These are phyloP conservation scores for Drosophila persimilis DNA, from an alignment of 1,140 invertebrate genomes.

Conservation along the genomic window DNA sequence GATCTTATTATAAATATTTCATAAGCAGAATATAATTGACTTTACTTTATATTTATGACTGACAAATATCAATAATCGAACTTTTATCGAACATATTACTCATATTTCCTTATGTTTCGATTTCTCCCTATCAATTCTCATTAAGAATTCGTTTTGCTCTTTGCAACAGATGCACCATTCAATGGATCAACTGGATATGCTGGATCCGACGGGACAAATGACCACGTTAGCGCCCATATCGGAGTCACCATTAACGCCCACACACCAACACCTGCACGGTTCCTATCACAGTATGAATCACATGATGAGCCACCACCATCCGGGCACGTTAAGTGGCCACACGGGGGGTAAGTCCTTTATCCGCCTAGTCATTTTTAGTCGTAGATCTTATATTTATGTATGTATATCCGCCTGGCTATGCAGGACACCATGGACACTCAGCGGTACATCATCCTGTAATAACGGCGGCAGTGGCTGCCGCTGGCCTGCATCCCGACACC, in stretches of 20 bases:
- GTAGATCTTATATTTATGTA: conserved; percentile 14
- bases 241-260: conserved; percentile 85
- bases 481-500: conserved; percentile 92
- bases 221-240: conserved; percentile 94
- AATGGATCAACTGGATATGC: conserved; percentile 97
- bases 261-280: conserved; percentile 89
- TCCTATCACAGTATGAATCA: conserved; percentile 93
- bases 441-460: conserved; percentile 89
- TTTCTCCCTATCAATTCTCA: conserved; percentile 1
- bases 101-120: conserved; percentile 6
- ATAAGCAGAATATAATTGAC: too few species aligned
- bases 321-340: conserved; percentile 84
- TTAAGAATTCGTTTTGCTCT: conserved; percentile 13
- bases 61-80: too few species aligned
- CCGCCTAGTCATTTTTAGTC: conserved; percentile 32
- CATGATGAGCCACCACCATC: conserved; percentile 92
- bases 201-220: conserved; percentile 94
- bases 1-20: too few species aligned
- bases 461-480: conserved; percentile 89
- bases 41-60: too few species aligned
- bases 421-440: conserved; percentile 82
- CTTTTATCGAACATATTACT: not conserved
- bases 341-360: conserved; percentile 82
- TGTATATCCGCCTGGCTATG: conserved; percentile 1
- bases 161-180: conserved; percentile 85